Evolutionary conservation across 2,113 vertebrate genomes (phyloP).

Genomic region (Calyptomena viridis): DNA sequence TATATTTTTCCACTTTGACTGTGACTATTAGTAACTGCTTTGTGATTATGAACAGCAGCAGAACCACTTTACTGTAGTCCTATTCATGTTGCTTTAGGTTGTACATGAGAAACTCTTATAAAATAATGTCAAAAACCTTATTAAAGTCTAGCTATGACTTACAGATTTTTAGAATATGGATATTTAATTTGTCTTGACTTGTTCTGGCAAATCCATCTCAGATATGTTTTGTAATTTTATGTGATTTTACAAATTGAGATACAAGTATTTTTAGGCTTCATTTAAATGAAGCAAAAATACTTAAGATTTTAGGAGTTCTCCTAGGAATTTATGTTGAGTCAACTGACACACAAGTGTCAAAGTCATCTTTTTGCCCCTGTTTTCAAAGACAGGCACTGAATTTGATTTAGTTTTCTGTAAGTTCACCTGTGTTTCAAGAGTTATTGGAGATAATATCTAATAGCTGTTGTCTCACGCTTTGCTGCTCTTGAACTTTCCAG

Average conservation of each 20-base stretch:
- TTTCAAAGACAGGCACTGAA: not conserved
- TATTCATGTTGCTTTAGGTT: not conserved
- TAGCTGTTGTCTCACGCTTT: not conserved
- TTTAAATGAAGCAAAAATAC: not conserved
- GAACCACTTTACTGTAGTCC: not conserved
- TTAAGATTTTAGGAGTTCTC: not conserved
- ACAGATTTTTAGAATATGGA: not conserved
- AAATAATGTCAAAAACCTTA: not conserved
- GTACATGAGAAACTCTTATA: not conserved
- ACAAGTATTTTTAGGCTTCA: not conserved
- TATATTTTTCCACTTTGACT: not conserved
- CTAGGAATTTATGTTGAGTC: not conserved
- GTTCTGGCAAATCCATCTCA: not conserved
- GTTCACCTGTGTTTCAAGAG: not conserved
- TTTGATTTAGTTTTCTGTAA: not conserved
- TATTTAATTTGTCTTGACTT: not conserved
- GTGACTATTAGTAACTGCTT: not conserved
- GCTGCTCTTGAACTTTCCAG: not conserved
- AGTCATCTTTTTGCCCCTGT: rapidly evolving
- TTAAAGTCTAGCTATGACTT: not conserved
- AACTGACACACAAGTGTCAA: not conserved
- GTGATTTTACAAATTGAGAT: not conserved
- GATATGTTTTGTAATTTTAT: not conserved
- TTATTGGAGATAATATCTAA: not conserved
- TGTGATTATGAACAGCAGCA: not conserved